Evolutionary conservation across 1,140 invertebrate species (phyloP), one percentile per base, ranked within the genome.

Genomic region (Asobara japonica): DNA sequence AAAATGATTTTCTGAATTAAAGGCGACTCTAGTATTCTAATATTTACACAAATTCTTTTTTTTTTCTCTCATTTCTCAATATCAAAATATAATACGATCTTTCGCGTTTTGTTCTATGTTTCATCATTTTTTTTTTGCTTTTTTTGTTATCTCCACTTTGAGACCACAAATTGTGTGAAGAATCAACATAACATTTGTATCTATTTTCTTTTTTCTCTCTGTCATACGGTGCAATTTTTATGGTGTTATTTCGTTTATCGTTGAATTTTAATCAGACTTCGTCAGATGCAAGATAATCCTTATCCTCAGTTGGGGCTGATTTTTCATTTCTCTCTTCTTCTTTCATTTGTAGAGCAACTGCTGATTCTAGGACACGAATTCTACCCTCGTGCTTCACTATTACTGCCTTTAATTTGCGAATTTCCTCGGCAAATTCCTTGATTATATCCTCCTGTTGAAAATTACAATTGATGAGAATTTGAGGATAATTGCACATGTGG

Each of bases 331-430:
- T 69, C 4, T 86, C 84, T 10, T 87, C 83, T n/a, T 87, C 85
- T 61, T 88, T 87, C 78, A 86, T 84, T 72, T 88, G 83, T 33
- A 88, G 77, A 64, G 87, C 84, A 6, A 89, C 87, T 10, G 88
- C 89, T 1, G 91, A 91, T 79, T 95, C 94, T 8, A 95, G 81
- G 11, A 92, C 89, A 67, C 93, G 88, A 80, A 95, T 95, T 72
- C 96, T 90, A 76, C 96, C 96, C 86, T 98, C 97, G 82, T 98
- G 97, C 80, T 97, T 97, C 3, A 98, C 93, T 75, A 98, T 95
- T 80, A 97, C 94, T 2, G 95, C 93, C 84, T 98, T 98, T 69
- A 98, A 87, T 84, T 96, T 96, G 56, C 95, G 91, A 76, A 97
- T 95, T 83, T 96, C 95, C 77, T 94, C 93, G 30, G 91, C 89